phyloP scores from a whole-genome alignment of 2,888 invertebrate species.

The Yponomeuta plumbellus region DNA sequence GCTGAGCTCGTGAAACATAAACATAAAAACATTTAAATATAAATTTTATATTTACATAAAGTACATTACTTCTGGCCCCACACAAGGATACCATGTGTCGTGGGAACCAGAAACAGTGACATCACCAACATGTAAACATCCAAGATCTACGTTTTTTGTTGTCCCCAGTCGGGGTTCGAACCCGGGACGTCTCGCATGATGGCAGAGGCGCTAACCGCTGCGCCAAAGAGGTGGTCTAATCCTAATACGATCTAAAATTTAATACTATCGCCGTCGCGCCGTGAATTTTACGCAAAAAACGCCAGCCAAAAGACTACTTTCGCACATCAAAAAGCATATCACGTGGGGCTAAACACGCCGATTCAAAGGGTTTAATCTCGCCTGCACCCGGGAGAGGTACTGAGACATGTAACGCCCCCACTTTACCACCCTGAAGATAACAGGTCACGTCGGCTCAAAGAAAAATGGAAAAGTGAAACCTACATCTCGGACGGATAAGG shows the following conservation, averaged over 20 bases:
- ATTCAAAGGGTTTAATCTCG: slow-evolving; percentile 13
- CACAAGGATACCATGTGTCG: no score
- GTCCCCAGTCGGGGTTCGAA: no score
- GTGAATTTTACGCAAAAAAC: not conserved
- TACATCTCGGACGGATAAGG: not conserved
- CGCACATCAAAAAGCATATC: not conserved
- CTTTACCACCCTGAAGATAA: not conserved
- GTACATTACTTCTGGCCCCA: no score
- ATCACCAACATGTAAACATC: no score
- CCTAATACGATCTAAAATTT: not conserved
- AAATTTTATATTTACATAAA: no score
- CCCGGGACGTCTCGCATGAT: no score
- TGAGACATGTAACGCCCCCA: slow-evolving; percentile 10
- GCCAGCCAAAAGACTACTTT: not conserved
- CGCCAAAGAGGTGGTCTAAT: no score
- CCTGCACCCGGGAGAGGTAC: not conserved
- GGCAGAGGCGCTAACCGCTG: no score
- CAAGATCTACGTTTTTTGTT: no score
- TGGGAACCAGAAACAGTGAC: no score
- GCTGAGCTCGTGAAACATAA: no score
- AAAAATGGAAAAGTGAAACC: slow-evolving; percentile 8
- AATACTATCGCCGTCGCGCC: not conserved
- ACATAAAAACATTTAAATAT: no score
- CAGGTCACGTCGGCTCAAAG: slow-evolving; percentile 5
- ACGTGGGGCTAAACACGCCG: not conserved